phyloP scores from a whole-genome alignment of 2,797 vertebrate genomes.

The Muscicapa comitata region DNA sequence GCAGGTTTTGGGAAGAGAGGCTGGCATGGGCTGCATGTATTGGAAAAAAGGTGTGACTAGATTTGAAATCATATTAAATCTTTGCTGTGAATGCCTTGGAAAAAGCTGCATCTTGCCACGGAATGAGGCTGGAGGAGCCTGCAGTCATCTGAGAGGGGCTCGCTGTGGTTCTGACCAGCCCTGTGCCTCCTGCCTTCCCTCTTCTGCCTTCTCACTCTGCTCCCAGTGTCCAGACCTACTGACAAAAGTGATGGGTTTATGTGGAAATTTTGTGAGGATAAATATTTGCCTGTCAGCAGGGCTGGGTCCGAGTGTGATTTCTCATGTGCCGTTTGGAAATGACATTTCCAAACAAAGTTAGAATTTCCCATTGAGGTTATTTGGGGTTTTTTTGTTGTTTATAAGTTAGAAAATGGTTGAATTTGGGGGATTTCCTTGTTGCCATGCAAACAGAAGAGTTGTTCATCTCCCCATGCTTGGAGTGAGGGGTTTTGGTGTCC shows the following conservation, averaged over 20 bases:
- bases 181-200: not conserved
- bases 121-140: not conserved
- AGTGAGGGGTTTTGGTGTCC: not conserved
- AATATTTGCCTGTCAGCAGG: conserved; percentile 16
- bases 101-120: not conserved
- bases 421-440: not conserved
- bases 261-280: conserved; percentile 42
- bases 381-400: not conserved
- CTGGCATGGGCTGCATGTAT: not conserved
- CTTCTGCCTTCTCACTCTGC: not conserved
- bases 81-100: not conserved
- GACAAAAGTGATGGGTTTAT: conserved; percentile 5
- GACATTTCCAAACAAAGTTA: conserved; percentile 6
- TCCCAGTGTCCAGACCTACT: not conserved
- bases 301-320: not conserved
- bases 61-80: not conserved
- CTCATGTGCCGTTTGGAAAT: not conserved
- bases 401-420: not conserved
- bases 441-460: not conserved
- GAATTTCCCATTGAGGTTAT: not conserved
- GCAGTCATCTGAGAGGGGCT: not conserved
- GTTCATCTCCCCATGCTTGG: not conserved
- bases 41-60: not conserved
- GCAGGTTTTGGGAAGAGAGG: not conserved
- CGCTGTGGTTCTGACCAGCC: fast-evolving